Percentiles rank a stretch among this genome's conserved stretches.
These are phyloP conservation scores for Pantherophis guttatus DNA, from an alignment of 2,113 vertebrate genomes.

Conservation along the genomic window DNA sequence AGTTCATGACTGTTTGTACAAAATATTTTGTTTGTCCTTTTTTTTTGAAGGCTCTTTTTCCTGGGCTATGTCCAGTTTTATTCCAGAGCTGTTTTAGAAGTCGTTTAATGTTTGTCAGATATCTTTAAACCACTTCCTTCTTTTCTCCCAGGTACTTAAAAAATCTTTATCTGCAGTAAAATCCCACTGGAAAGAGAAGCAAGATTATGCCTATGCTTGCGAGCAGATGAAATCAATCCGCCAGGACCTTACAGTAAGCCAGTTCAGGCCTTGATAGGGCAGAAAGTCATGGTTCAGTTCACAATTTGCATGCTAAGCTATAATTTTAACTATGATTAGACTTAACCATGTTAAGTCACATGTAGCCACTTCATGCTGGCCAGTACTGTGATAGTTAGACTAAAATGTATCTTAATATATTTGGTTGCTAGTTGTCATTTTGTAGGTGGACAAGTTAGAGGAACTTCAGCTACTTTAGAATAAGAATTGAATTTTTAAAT, in stretches of 20 bases:
- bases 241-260: conserved; percentile 85
- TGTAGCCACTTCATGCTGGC: not conserved
- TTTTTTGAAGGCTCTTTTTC: not conserved
- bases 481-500: not conserved
- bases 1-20: not conserved
- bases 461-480: not conserved
- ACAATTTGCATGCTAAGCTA: not conserved
- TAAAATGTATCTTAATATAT: not conserved
- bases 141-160: conserved; percentile 76
- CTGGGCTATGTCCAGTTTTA: not conserved
- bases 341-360: not conserved
- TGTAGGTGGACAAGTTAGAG: not conserved
- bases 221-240: conserved; percentile 93
- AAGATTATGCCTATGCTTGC: conserved; percentile 87
- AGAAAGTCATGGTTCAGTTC: not conserved
- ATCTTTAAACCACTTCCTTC: rapidly evolving
- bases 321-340: not conserved
- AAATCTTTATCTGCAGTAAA: conserved; percentile 84
- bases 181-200: conserved; percentile 84
- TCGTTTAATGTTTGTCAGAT: not conserved
- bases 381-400: not conserved
- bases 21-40: not conserved
- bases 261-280: not conserved
- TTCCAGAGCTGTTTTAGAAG: too few relatives aligned
- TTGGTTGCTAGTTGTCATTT: not conserved